Evolutionary conservation across 2,797 vertebrate genomes (phyloP).

Genomic region (Silurus aristotelis): DNA sequence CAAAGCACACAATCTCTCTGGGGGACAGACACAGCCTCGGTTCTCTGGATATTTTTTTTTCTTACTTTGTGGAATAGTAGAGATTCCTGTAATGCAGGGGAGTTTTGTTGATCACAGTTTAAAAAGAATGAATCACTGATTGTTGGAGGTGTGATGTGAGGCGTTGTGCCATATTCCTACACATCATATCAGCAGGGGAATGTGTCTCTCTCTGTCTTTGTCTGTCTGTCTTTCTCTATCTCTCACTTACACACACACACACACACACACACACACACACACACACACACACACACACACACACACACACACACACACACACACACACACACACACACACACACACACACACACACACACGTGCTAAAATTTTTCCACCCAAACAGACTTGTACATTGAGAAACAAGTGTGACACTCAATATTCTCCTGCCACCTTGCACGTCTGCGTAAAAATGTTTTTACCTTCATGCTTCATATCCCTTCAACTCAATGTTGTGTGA

Average conservation of each 20-base stretch:
- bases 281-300: background rate
- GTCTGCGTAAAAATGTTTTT: background rate
- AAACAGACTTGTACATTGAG: constrained; percentile 2
- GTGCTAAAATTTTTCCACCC: background rate
- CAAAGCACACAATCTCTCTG: background rate
- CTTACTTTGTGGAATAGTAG: background rate
- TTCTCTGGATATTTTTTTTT: background rate
- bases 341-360: background rate
- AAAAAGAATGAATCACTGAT: constrained; percentile 10
- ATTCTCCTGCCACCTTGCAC: constrained; percentile 12
- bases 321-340: background rate
- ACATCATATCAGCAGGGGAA: constrained; percentile 2
- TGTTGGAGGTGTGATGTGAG: constrained; percentile 11
- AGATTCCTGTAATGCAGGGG: background rate
- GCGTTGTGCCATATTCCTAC: constrained; percentile 14
- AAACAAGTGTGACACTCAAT: constrained; percentile 9
- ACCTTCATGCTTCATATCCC: background rate
- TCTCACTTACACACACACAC: background rate
- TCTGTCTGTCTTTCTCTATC: background rate
- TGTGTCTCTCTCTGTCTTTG: background rate
- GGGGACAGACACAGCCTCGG: background rate
- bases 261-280: background rate
- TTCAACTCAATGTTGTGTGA: constrained; percentile 2
- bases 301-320: background rate
- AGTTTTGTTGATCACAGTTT: constrained; percentile 25